These are phyloP conservation scores for Micropterix aruncella DNA, from an alignment of 2,888 invertebrate genomes.

Conservation along the genomic window DNA sequence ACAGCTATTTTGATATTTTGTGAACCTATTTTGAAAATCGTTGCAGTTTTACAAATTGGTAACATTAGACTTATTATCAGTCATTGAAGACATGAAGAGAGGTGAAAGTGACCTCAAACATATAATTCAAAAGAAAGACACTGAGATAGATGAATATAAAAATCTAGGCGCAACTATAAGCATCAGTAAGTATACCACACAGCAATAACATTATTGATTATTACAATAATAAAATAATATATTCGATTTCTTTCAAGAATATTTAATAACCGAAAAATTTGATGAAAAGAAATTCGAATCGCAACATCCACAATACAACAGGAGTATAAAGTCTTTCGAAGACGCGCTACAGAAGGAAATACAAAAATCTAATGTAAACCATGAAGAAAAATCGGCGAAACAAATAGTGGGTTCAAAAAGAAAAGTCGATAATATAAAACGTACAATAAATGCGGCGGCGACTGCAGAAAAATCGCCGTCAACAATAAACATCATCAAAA, in stretches of 20 bases:
- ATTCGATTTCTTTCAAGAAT: constrained; percentile 16
- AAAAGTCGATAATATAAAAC: too few relatives aligned
- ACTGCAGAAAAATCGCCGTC: too few relatives aligned
- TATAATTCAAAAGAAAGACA: constrained; percentile 33
- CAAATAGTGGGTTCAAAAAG: too few relatives aligned
- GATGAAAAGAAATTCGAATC: constrained; percentile 20
- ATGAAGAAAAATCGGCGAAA: background rate
- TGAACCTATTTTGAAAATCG: background rate
- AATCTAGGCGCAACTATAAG: constrained; percentile 21
- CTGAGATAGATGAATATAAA: constrained; percentile 38
- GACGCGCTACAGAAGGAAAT: background rate
- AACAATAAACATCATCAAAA: too few relatives aligned
- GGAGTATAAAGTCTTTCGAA: constrained; percentile 16
- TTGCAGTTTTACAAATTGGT: background rate
- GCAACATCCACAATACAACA: constrained; percentile 16
- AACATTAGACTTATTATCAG: background rate
- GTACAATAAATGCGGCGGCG: too few relatives aligned
- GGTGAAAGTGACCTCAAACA: background rate
- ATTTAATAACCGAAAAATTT: constrained; percentile 19
- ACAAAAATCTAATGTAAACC: background rate
- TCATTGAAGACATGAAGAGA: background rate
- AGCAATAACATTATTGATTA: too few relatives aligned
- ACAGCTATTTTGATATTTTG: background rate
- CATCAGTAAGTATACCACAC: background rate
- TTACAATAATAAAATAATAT: constrained; percentile 4